Base-by-base conservation (phyloP, 2,797 vertebrate genomes). In the Propithecus perrieri region DNA sequence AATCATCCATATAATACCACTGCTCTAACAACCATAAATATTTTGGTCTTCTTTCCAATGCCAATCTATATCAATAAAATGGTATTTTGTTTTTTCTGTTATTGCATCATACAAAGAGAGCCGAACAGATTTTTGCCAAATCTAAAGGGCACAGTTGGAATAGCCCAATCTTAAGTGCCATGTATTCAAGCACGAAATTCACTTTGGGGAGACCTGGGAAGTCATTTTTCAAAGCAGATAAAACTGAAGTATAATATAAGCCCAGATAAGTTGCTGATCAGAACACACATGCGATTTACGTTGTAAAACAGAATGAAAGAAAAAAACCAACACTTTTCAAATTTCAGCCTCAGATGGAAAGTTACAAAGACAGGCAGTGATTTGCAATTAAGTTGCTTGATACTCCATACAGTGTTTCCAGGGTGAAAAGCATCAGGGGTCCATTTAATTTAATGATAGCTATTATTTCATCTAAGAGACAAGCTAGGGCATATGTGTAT, bases 141-240 rank as follows among this genome's bases (percentile, higher is more conserved):
- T 81, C 43, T 41, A 57, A 35, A 88, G 1, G 53, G 50, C 8
- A 81, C 57, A 83, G 48, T 48, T 85, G 48, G 28, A 92, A 85
- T 14, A 94, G 55, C 55, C 80, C 59, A 91, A 67, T 1, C 6
- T 90, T 71, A 41, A 35, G 9, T 24, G 46, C 24, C 46, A 6
- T 15, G 18, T 35, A 41, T 8, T 35, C 3, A 53, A 55, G 46
- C 59, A 81, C 46, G 76, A 55, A 89, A 81, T 55, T 80, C 35
- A 76, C 71, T 92, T 84, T 93, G 74, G 76, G 43, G 11, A 15
- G 71, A 48, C 4, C 7, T 71, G 8, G 17, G 11, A 88, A 69
- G 57, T 76, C n/a, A 89, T 57, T 80, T 91, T 81, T 30, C 78
- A 91, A 89, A 89, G 46, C 38, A 89, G 46, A 76, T 83, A 59